Evolutionary conservation across 2,113 vertebrate species (phyloP), one percentile per base, ranked within the genome.

Genomic region (Nipponia nippon): DNA sequence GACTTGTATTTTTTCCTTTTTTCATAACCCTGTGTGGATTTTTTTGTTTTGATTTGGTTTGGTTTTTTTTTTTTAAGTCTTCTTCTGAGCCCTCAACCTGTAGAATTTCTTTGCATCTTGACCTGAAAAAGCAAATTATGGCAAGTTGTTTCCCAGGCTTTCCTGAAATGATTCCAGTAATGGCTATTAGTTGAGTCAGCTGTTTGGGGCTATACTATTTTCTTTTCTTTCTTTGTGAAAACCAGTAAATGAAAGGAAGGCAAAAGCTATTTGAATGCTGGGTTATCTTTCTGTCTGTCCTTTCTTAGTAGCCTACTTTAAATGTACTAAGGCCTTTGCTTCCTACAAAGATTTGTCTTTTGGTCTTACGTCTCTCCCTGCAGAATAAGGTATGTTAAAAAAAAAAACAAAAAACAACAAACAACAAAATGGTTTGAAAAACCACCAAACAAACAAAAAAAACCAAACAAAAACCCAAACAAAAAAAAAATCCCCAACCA

Each of bases 291-390:
- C 79, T 50, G 34, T 23, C 29, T 55, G 21, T 72, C 19, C 13
- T 84, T 62, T 83, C 30, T 46, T 53, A n/a, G 46, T 59, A 89
- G n/a, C 13, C 19, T 93, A 6, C 63, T 84, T 78, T 69, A 66
- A 52, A 18, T 40, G 3, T 69, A 47, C 26, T 63, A 20, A 73
- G 25, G 23, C 34, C 19, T 85, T 65, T 70, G 22, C 32, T 50
- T 86, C 5, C 29, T 80, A 16, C 30, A 25, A 29, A 79, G 32
- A n/a, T 65, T 46, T 38, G 6, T 65, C 12, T 87, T 77, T 52
- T 1, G 2, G 12, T 81, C 8, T 55, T 40, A 44, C 3, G 4
- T 4, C 10, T 12, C 3, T 2, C 2, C 9, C 6, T 4, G 4
- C 40, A 50, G 20, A 86, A 61, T 67, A 65, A 55, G 8, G 1